These are phyloP conservation scores for Fistularia tabacaria DNA, from an alignment of 2,797 vertebrate species.

Conservation along the genomic window DNA sequence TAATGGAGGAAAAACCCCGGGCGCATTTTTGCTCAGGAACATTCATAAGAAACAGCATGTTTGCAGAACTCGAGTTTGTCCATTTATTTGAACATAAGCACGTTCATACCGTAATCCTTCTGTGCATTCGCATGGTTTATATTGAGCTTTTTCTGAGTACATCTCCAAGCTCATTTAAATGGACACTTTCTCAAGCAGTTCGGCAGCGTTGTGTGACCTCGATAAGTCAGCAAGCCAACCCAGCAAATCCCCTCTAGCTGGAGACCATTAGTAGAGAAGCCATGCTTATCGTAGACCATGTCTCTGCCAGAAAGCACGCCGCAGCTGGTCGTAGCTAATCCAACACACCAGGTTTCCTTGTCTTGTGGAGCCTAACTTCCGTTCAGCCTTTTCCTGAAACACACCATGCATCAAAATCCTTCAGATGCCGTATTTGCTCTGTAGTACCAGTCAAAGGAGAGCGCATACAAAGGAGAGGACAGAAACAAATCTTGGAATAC, in stretches of 20 bases:
- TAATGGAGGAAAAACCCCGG: no score
- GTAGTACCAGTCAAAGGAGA: neutral
- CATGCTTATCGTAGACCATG: conserved; percentile 18
- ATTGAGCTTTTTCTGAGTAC: conserved; percentile 17
- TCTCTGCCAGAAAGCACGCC: conserved; percentile 30
- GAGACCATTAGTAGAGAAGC: conserved; percentile 33
- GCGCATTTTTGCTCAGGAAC: no score
- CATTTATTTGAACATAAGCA: no score
- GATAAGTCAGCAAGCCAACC: conserved; percentile 40
- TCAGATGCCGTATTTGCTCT: conserved; percentile 1
- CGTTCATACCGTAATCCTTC: no score
- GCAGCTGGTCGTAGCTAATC: neutral
- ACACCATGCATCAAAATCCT: neutral
- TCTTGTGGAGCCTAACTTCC: neutral
- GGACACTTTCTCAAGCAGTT: conserved; percentile 33
- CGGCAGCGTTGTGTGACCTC: conserved; percentile 47
- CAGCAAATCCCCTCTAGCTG: conserved; percentile 50
- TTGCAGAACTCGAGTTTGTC: no score
- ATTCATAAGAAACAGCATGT: no score
- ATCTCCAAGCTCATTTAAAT: conserved; percentile 42
- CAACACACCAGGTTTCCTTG: neutral
- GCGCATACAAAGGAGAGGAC: neutral
- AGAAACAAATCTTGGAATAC: no score
- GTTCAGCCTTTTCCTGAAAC: neutral
- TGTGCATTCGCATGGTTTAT: neutral